phyloP scores from a whole-genome alignment of 1,140 invertebrate species.

The Latrodectus geometricus region DNA sequence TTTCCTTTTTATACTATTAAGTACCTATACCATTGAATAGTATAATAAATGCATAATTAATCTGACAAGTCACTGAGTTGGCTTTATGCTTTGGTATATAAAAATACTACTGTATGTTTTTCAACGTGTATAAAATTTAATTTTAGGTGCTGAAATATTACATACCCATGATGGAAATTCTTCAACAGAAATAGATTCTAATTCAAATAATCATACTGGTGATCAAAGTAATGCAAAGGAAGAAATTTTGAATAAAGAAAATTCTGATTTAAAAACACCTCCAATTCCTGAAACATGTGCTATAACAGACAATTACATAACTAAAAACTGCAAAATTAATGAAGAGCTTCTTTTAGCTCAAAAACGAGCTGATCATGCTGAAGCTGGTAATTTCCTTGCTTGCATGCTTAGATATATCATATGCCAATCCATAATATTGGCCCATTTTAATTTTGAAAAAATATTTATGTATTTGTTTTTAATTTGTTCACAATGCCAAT shows the following conservation, averaged over 20 bases:
- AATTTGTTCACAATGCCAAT: too few relatives aligned
- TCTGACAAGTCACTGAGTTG: too few relatives aligned
- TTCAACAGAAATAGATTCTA: background rate
- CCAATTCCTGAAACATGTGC: background rate
- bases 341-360: background rate
- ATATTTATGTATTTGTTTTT: too few relatives aligned
- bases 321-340: background rate
- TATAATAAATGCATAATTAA: too few relatives aligned
- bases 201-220: background rate
- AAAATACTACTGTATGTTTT: background rate
- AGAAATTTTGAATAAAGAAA: background rate
- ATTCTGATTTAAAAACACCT: background rate
- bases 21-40: too few relatives aligned
- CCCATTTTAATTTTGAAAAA: too few relatives aligned
- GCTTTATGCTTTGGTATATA: too few relatives aligned
- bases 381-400: slow-evolving; percentile 20
- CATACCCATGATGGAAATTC: background rate
- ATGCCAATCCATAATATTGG: too few relatives aligned
- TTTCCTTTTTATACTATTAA: too few relatives aligned
- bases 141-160: background rate
- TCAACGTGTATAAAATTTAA: background rate
- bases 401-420: too few relatives aligned
- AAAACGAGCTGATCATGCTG: slow-evolving; percentile 13
- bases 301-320: background rate
- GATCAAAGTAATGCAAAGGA: background rate